phyloP scores from a whole-genome alignment of 2,797 vertebrate species.

The Poliocrania exsul region DNA sequence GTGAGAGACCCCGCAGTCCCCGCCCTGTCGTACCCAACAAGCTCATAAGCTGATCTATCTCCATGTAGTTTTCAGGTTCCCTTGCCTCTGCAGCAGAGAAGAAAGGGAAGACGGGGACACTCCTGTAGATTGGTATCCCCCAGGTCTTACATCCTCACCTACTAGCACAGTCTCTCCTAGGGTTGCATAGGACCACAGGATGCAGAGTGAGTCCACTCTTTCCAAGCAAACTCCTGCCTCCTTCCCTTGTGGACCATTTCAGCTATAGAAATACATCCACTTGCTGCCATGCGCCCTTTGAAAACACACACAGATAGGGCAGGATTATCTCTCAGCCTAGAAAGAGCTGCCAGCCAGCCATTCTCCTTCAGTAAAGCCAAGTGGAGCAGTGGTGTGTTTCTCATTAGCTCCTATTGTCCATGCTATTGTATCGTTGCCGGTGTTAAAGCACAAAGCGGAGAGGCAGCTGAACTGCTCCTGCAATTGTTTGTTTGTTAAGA shows the following conservation, averaged over 20 bases:
- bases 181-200: background rate
- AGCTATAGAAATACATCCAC: background rate
- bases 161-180: background rate
- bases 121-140: background rate
- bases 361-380: background rate
- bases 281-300: rapidly evolving
- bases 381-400: background rate
- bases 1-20: background rate
- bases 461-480: background rate
- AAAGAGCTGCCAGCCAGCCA: background rate
- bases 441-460: background rate
- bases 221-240: background rate
- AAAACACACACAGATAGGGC: background rate
- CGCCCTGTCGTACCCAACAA: background rate
- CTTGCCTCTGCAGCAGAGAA: background rate
- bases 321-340: background rate
- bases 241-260: background rate
- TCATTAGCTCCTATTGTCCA: background rate
- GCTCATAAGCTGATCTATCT: background rate
- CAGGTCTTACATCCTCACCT: background rate
- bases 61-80: background rate
- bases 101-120: background rate
- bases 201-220: background rate
- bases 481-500: background rate
- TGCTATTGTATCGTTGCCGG: background rate